Percentiles rank a stretch among this genome's conserved stretches.
Conservation (phyloP, 2,888 invertebrate species). For the Drosophila mulleri region DNA sequence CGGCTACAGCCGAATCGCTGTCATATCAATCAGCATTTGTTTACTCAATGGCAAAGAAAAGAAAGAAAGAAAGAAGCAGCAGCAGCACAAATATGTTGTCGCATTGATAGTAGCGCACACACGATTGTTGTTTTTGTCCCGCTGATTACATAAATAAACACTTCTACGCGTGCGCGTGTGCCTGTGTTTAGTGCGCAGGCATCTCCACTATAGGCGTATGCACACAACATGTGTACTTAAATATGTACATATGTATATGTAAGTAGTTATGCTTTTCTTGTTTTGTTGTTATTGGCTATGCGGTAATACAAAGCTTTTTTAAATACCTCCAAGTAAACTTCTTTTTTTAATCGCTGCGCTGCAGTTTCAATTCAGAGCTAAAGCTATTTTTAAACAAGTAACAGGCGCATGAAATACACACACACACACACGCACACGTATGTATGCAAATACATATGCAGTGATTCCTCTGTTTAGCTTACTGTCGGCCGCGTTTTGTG, state of each 20-base stretch:
- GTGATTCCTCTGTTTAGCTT: neutral
- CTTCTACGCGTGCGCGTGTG: constrained; percentile 35
- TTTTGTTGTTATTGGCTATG: constrained; percentile 18
- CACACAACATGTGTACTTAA: constrained; percentile 1
- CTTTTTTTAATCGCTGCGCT: constrained; percentile 23
- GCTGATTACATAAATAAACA: constrained; percentile 45
- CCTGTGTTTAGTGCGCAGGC: constrained; percentile 22
- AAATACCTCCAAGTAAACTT: constrained; percentile 22
- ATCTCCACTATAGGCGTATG: neutral
- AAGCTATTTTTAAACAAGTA: constrained; percentile 58
- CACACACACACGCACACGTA: constrained; percentile 2
- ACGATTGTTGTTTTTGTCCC: constrained; percentile 28
- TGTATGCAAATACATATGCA: constrained; percentile 1
- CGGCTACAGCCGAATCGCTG: constrained; percentile 28
- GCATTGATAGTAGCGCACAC: constrained; percentile 37
- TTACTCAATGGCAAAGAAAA: constrained; percentile 53
- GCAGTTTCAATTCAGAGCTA: constrained; percentile 23
- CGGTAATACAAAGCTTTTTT: constrained; percentile 22
- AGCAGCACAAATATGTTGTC: constrained; percentile 13
- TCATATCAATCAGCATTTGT: constrained; percentile 62
- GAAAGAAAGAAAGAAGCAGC: neutral
- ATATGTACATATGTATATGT: neutral
- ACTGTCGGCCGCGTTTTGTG: constrained; percentile 28
- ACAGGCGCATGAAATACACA: constrained; percentile 8
- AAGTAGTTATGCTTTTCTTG: constrained; percentile 2